These are phyloP conservation scores for Bhutanitis thaidina DNA, from an alignment of 2,888 invertebrate genomes.

Conservation along the genomic window DNA sequence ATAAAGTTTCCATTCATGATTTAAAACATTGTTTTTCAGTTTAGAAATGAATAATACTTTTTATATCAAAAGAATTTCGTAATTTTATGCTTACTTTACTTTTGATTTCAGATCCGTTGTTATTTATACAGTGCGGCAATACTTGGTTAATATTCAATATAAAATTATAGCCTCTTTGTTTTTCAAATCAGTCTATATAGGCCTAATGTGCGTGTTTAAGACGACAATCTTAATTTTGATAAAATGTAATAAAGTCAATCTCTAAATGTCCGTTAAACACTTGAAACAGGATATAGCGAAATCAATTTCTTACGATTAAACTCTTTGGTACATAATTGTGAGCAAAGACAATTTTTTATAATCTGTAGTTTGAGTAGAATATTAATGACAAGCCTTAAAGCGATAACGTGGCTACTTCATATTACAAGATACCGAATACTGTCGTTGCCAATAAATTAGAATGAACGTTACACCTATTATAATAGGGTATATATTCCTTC, in stretches of 20 bases:
- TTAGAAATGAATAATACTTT: background rate
- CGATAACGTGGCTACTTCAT: slow-evolving; percentile 43
- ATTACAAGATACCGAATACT: slow-evolving; percentile 49
- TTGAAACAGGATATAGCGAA: slow-evolving; percentile 41
- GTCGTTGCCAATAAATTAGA: slow-evolving; percentile 40
- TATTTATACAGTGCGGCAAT: background rate
- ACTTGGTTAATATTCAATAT: background rate
- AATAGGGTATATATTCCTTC: slow-evolving; percentile 20
- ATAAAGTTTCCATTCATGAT: background rate
- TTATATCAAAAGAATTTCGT: background rate
- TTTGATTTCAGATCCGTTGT: no score
- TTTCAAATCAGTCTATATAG: slow-evolving; percentile 2
- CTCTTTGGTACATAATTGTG: slow-evolving; percentile 77
- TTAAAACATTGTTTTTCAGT: background rate
- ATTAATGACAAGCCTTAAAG: slow-evolving; percentile 41
- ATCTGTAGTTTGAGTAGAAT: slow-evolving; percentile 41
- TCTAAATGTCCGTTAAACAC: slow-evolving; percentile 32
- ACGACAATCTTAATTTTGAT: slow-evolving; percentile 2
- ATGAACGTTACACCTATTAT: slow-evolving; percentile 26
- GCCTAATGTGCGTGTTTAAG: slow-evolving; percentile 9
- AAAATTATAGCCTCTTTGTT: background rate
- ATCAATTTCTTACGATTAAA: slow-evolving; percentile 28
- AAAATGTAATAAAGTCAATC: background rate
- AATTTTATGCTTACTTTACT: no score
- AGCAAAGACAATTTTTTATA: slow-evolving; percentile 62